Evolutionary conservation across 2,113 vertebrate species (phyloP), one percentile per base, ranked within the genome.

Genomic region (Vimba vimba): DNA sequence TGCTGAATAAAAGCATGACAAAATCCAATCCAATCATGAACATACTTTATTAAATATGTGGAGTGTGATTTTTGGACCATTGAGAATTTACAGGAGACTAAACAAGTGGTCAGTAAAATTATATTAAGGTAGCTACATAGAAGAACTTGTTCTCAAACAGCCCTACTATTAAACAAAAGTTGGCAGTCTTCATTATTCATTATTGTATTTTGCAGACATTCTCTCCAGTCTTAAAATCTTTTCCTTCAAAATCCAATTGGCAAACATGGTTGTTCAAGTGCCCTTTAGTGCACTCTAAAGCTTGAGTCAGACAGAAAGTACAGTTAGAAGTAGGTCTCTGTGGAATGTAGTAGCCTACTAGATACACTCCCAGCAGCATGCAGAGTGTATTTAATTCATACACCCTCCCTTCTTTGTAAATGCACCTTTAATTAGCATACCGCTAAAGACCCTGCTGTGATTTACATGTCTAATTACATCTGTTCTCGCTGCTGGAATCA

Each of bases 401-500:
- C 50, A 39, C 57, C 43, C 45, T 82, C 59, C 71, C 47, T 60
- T 17, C 19, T 59, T 69, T 77, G 71, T 27, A 88, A 83, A 86
- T 83, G 23, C 83, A 82, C 57, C 79, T 73, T 88, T 85, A 88
- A 88, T 88, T 88, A 86, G 81, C 27, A 62, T 83, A 57, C 15
- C 23, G 39, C 74, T 68, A 52, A 88, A 59, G 45, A 85, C 19
- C 74, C 60, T 45, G 80, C 64, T 78, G 66, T 74, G 85, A 80
- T 86, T 83, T 83, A 88, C 73, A 85, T 83, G 71, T 17, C 57
- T 88, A 84, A 88, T 86, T 86, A 79, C 80, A 77, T 69, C 62
- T 87, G 77, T 86, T 59, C 50, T 47, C 39, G 3, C 64, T 69
- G 80, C 80, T 52, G 80, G 80, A 69, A 82, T 82, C 64, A 82